Evolutionary conservation across 2,888 invertebrate species (phyloP).

Genomic region (Rotaria magnacalcarata): DNA sequence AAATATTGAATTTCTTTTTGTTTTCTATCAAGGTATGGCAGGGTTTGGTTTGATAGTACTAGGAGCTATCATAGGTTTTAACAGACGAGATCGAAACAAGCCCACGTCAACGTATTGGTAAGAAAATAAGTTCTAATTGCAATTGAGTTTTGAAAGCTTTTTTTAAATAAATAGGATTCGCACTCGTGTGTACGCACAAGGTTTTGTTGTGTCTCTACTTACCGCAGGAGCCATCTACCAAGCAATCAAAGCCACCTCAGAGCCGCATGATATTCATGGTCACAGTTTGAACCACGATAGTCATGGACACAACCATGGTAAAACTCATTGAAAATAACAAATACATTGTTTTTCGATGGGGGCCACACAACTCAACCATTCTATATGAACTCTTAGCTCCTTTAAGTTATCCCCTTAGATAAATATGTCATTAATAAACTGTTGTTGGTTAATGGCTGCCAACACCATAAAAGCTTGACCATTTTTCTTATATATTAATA

Average conservation of each 20-base stretch:
- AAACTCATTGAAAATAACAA: no score
- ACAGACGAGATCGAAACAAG: background rate
- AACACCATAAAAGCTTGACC: background rate
- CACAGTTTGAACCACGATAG: background rate
- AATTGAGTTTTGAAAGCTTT: background rate
- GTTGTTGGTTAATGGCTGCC: background rate
- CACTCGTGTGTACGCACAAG: constrained; percentile 3
- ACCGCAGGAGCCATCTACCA: background rate
- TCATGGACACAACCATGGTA: background rate
- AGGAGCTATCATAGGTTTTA: background rate
- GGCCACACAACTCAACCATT: background rate
- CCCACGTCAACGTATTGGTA: constrained; percentile 14
- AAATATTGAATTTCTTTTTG: background rate
- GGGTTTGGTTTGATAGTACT: background rate
- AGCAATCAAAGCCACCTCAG: background rate
- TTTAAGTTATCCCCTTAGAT: background rate
- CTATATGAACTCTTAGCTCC: no score
- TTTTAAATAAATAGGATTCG: background rate
- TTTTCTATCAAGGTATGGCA: background rate
- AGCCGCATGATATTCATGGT: background rate
- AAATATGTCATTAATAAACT: background rate
- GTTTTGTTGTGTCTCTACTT: background rate
- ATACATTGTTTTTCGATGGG: background rate
- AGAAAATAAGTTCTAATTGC: background rate
- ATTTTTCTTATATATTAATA: background rate